Percentiles rank a stretch among this genome's conserved stretches.
phyloP scores from a whole-genome alignment of 1,140 invertebrate species.

The Adoxophyes honmai region DNA sequence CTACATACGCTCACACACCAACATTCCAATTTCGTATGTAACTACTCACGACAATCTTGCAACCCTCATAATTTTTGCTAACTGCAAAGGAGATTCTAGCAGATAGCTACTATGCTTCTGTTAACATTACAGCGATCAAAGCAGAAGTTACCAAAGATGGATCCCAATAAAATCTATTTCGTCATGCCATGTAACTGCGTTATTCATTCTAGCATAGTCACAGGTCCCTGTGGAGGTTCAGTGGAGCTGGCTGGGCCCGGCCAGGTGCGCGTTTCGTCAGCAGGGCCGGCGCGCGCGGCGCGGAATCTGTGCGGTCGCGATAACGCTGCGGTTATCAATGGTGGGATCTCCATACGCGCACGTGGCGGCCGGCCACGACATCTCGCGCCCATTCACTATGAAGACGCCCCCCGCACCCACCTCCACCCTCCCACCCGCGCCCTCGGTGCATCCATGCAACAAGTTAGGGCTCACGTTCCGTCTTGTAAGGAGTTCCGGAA shows the following conservation, averaged over 20 bases:
- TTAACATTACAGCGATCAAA: too few species aligned
- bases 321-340: conserved; percentile 72
- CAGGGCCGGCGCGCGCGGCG: too few species aligned
- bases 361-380: conserved; percentile 67
- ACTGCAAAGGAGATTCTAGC: too few species aligned
- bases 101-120: too few species aligned
- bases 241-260: not conserved
- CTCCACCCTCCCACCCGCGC: conserved; percentile 42
- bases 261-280: too few species aligned
- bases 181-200: too few species aligned
- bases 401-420: conserved; percentile 48
- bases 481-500: conserved; percentile 59
- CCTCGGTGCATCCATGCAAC: conserved; percentile 71
- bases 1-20: not conserved
- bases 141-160: too few species aligned
- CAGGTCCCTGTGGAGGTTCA: too few species aligned
- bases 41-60: too few species aligned
- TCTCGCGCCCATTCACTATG: conserved; percentile 73
- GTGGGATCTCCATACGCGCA: conserved; percentile 68
- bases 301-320: conserved; percentile 26
- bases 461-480: conserved; percentile 61
- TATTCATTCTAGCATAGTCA: too few species aligned
- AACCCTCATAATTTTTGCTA: too few species aligned
- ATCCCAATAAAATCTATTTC: too few species aligned
- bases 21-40: conserved; percentile 25